Conservation (phyloP, 2,888 invertebrate genomes). For the Kuschelorhynchus macadamiae region DNA sequence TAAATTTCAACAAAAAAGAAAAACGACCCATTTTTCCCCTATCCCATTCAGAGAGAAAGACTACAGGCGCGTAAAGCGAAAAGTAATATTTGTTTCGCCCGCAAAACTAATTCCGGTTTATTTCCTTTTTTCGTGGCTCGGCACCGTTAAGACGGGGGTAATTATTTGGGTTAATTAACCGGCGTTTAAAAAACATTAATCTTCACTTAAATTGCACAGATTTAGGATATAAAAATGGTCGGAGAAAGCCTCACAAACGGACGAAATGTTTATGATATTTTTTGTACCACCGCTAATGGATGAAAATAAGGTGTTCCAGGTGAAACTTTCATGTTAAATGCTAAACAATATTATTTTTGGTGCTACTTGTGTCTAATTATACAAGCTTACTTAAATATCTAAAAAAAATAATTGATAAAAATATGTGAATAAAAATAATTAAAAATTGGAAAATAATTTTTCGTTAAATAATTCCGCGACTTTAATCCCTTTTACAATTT, state of each 20-base stretch:
- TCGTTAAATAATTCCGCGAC: too few relatives aligned
- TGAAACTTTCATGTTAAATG: constrained; percentile 44
- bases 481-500: too few relatives aligned
- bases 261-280: constrained; percentile 66
- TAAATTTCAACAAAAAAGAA: background rate
- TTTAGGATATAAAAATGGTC: constrained; percentile 57
- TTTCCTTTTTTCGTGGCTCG: constrained; percentile 47
- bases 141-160: constrained; percentile 50
- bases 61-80: constrained; percentile 42
- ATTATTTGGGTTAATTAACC: constrained; percentile 57
- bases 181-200: constrained; percentile 57
- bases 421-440: too few relatives aligned
- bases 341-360: too few relatives aligned
- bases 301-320: constrained; percentile 64
- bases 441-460: too few relatives aligned
- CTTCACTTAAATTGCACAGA: constrained; percentile 59
- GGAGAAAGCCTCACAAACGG: constrained; percentile 51
- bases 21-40: constrained; percentile 53
- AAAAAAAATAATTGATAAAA: too few relatives aligned
- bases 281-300: constrained; percentile 65
- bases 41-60: constrained; percentile 47
- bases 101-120: constrained; percentile 46
- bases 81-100: constrained; percentile 49
- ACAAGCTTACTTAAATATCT: too few relatives aligned
- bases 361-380: too few relatives aligned